These are phyloP conservation scores for Microcebus jonahi DNA, from an alignment of 2,113 vertebrate species.

Conservation along the genomic window DNA sequence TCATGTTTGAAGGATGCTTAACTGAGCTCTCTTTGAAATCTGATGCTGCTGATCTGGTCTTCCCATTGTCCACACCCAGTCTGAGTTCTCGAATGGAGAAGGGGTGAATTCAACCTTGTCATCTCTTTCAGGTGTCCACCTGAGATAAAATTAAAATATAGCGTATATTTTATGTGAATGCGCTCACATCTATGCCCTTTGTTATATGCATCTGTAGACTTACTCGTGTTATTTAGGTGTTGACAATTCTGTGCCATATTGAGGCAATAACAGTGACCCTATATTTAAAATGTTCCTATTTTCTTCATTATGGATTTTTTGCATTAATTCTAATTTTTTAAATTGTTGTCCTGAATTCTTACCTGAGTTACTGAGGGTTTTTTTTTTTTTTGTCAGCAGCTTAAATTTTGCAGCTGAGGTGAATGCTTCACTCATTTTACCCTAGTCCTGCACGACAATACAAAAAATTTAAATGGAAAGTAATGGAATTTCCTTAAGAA, in stretches of 20 bases:
- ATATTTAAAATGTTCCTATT: not conserved
- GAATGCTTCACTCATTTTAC: not conserved
- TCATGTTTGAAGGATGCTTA: conserved; percentile 63
- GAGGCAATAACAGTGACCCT: not conserved
- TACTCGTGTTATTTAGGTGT: not conserved
- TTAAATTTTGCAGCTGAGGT: not conserved
- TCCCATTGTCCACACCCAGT: conserved; percentile 52
- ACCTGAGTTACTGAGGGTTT: not conserved
- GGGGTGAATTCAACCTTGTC: not conserved
- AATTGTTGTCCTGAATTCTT: not conserved
- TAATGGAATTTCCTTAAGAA: not conserved
- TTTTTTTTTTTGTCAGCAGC: not conserved
- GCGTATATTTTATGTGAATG: not conserved
- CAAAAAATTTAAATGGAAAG: not conserved
- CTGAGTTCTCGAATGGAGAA: conserved; percentile 8
- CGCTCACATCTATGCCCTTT: not conserved
- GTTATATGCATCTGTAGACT: not conserved
- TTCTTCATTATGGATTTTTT: not conserved
- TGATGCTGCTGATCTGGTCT: conserved; percentile 53
- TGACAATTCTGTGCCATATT: fast-evolving
- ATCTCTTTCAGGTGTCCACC: not conserved
- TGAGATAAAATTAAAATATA: not conserved
- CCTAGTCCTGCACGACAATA: not conserved
- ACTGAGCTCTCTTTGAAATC: conserved; percentile 52
- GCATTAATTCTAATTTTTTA: not conserved